Conservation (phyloP, 2,113 vertebrate genomes). For the Lanius collurio region DNA sequence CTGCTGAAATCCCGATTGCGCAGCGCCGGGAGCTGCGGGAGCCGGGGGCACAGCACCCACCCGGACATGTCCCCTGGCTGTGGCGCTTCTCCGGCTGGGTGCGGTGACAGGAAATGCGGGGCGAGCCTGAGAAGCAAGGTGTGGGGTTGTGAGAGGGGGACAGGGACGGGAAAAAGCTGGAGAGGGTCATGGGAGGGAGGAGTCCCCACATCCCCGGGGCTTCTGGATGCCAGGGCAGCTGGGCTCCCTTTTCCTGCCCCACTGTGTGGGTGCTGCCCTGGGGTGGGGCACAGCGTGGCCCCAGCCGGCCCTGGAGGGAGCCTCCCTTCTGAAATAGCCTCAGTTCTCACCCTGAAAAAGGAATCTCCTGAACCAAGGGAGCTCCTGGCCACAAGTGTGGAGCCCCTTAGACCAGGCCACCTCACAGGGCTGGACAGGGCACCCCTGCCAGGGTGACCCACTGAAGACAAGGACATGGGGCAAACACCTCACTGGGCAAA, state of each 20-base stretch:
- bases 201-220: background rate
- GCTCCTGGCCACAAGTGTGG: background rate
- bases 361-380: background rate
- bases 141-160: background rate
- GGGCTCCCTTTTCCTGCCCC: background rate
- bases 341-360: background rate
- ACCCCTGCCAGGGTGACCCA: background rate
- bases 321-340: background rate
- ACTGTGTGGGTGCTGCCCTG: background rate
- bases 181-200: background rate
- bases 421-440: background rate
- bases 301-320: background rate
- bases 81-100: background rate
- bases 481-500: background rate
- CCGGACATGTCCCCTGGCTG: background rate
- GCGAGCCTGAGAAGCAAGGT: background rate
- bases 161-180: background rate
- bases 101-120: fast-evolving
- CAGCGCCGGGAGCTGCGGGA: background rate
- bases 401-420: background rate
- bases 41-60: background rate
- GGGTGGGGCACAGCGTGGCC: background rate
- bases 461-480: background rate
- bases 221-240: background rate
- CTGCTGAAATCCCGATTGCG: background rate